A percentile compares a stretch with the other conserved stretches of the same genome.
Evolutionary conservation across 2,888 invertebrate species (phyloP).

Genomic region (Balanococcus diminutus): DNA sequence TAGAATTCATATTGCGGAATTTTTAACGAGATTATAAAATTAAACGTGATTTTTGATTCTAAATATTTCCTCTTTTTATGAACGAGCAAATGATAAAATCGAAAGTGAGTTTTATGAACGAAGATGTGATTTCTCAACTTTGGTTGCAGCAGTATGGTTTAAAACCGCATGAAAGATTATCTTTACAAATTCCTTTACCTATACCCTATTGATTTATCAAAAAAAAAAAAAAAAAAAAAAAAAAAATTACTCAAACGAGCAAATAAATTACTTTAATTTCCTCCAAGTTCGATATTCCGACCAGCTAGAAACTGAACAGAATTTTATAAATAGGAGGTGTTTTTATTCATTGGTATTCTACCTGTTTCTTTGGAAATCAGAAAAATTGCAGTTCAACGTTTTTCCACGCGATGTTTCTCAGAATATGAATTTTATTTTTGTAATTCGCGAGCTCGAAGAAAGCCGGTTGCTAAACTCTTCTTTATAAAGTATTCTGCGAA

Average conservation of each 20-base stretch:
- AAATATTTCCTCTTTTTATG: not conserved
- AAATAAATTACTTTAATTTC: not conserved
- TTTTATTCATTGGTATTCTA: not conserved
- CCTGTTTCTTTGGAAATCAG: not conserved
- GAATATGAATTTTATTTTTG: not conserved
- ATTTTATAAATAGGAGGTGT: not conserved
- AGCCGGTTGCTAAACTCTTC: not conserved
- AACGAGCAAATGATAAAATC: not conserved
- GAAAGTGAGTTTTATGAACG: not conserved
- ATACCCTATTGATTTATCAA: too few relatives aligned
- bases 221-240: too few relatives aligned
- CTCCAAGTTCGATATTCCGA: not conserved
- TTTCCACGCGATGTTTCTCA: not conserved
- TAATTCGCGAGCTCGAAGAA: not conserved
- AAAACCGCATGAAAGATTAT: too few relatives aligned
- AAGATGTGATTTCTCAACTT: too few relatives aligned
- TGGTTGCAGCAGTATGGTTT: too few relatives aligned
- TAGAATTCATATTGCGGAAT: not conserved
- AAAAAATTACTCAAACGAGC: too few relatives aligned
- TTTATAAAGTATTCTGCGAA: not conserved
- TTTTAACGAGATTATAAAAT: constrained; percentile 6
- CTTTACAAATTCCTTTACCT: too few relatives aligned
- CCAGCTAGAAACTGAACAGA: not conserved
- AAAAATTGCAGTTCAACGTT: not conserved
- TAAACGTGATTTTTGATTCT: not conserved